Conservation (phyloP, 2,797 vertebrate species). For the Diglossa cyanea region DNA sequence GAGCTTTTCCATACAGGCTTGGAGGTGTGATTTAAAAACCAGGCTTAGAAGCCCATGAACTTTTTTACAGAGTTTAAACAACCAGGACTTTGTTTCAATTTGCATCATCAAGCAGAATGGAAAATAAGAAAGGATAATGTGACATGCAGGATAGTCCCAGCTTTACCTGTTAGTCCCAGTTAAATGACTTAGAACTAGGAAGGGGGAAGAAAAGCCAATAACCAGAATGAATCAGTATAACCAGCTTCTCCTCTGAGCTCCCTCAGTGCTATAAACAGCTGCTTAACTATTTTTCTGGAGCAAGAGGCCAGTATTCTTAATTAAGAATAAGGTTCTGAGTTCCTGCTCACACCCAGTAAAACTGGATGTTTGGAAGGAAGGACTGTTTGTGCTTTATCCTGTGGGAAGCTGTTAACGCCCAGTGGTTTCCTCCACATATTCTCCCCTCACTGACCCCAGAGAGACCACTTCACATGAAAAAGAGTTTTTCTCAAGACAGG, state of each 20-base stretch:
- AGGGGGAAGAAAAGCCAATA: neutral
- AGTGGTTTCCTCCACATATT: neutral
- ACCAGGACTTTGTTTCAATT: conserved; percentile 7
- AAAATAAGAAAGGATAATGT: neutral
- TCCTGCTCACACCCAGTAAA: neutral
- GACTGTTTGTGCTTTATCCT: neutral
- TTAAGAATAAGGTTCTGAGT: neutral
- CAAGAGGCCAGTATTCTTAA: neutral
- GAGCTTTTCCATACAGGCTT: neutral
- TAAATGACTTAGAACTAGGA: neutral
- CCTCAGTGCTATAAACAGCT: neutral
- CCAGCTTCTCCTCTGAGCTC: neutral
- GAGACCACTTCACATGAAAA: neutral
- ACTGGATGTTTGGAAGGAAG: neutral
- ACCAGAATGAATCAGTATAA: neutral
- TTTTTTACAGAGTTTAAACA: conserved; percentile 10
- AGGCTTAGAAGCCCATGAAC: neutral
- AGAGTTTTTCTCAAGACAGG: neutral
- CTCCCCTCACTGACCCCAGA: neutral
- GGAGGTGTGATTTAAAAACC: neutral
- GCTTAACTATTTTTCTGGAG: neutral
- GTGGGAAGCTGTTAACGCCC: conserved; percentile 38
- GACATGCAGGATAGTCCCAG: neutral
- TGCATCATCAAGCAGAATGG: neutral
- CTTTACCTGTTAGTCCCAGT: neutral